Conservation (phyloP, 2,113 vertebrate species). For the Patagioenas fasciata region DNA sequence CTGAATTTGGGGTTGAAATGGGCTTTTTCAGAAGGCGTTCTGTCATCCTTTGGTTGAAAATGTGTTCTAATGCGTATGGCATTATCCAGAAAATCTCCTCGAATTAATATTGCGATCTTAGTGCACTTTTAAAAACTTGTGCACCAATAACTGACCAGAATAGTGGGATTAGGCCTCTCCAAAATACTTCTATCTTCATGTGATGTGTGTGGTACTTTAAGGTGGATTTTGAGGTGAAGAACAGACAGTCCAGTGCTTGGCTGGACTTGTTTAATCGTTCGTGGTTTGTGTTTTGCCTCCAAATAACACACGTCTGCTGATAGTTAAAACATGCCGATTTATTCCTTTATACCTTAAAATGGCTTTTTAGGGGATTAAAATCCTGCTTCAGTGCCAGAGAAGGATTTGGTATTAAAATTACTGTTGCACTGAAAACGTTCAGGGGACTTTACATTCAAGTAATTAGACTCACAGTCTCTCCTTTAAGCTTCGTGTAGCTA, state of each 20-base stretch:
- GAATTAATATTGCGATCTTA: not conserved
- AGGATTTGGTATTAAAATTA: not conserved
- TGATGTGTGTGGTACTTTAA: accelerated
- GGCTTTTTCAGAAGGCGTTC: not conserved
- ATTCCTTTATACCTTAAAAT: not conserved
- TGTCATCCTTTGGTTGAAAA: not conserved
- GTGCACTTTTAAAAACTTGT: not conserved
- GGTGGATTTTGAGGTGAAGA: not conserved
- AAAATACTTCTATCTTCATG: no score
- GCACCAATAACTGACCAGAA: accelerated
- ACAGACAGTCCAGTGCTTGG: not conserved
- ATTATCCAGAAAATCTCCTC: not conserved
- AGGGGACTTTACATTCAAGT: not conserved
- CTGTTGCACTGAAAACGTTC: not conserved
- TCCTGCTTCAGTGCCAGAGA: not conserved
- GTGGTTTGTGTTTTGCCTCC: not conserved
- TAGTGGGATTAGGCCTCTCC: not conserved
- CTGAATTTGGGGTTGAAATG: not conserved
- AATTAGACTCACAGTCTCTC: not conserved
- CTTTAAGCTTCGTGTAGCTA: accelerated
- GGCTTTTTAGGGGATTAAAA: not conserved
- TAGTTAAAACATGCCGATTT: not conserved
- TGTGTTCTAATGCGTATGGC: accelerated
- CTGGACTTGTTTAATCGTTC: not conserved
- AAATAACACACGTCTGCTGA: not conserved